phyloP scores from a whole-genome alignment of 1,140 invertebrate genomes.

The Anoplolepis gracilipes region DNA sequence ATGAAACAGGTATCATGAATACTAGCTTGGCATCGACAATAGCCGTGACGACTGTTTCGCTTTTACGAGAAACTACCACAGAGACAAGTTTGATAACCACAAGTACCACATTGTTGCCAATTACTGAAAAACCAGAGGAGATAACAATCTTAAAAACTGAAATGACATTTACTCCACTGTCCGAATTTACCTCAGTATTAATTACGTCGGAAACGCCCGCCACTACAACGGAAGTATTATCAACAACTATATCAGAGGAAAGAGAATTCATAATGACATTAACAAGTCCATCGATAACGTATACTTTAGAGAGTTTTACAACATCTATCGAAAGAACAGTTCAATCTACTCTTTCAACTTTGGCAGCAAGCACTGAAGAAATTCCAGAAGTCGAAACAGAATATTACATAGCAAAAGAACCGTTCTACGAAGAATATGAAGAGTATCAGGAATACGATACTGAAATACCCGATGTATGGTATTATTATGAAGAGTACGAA shows the following conservation, averaged over 20 bases:
- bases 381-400: conserved; percentile 23
- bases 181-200: not conserved
- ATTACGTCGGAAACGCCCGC: not conserved
- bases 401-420: conserved; percentile 17
- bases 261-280: conserved; percentile 8
- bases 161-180: not conserved
- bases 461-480: conserved; percentile 23
- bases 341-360: not conserved
- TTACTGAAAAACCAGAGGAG: conserved; percentile 4
- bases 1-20: not conserved
- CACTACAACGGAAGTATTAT: not conserved
- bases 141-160: not conserved
- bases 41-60: not conserved
- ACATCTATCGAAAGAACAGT: conserved; percentile 2
- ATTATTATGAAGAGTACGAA: conserved; percentile 36
- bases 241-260: conserved; percentile 9
- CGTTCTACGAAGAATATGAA: conserved; percentile 35
- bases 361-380: not conserved
- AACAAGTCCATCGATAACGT: conserved; percentile 1
- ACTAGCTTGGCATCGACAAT: not conserved
- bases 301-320: not conserved
- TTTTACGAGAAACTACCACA: not conserved
- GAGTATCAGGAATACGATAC: conserved; percentile 11
- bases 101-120: not conserved
- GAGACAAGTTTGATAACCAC: conserved; percentile 16